Conservation (phyloP, 2,113 vertebrate genomes). For the Nipponia nippon region DNA sequence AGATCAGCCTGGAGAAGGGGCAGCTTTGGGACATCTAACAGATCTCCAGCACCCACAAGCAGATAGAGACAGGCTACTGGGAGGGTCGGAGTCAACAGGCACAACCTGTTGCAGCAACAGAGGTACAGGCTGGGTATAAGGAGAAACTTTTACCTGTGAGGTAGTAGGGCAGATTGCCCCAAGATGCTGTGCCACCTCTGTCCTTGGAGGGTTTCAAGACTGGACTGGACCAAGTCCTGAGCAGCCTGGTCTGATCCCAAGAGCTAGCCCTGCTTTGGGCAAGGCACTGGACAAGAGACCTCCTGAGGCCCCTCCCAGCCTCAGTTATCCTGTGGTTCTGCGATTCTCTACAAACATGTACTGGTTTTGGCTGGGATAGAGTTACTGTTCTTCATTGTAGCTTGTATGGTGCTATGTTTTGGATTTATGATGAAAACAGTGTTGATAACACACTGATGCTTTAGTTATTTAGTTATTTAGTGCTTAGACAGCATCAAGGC, state of each 20-base stretch:
- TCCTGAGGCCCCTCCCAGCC: neutral
- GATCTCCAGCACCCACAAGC: neutral
- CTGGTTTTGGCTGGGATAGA: neutral
- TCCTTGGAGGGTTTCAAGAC: neutral
- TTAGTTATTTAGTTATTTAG: neutral
- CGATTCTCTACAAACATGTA: neutral
- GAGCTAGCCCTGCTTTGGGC: neutral
- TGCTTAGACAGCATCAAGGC: neutral
- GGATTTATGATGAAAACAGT: neutral
- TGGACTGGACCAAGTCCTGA: neutral
- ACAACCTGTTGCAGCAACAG: neutral
- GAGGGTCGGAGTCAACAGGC: neutral
- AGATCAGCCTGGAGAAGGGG: neutral
- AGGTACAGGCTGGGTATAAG: neutral
- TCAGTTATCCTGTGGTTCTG: neutral
- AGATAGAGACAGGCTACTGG: neutral
- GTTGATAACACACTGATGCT: neutral
- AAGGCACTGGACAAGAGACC: neutral
- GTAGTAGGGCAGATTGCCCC: neutral
- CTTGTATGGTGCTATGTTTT: neutral
- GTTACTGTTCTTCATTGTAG: neutral
- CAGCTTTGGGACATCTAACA: neutral
- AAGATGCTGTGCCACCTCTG: neutral
- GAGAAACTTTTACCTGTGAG: neutral
- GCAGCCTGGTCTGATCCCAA: neutral